Percentiles rank a stretch among this genome's conserved stretches.
Conservation (phyloP, 2,113 vertebrate genomes). For the Pontoporia blainvillei region DNA sequence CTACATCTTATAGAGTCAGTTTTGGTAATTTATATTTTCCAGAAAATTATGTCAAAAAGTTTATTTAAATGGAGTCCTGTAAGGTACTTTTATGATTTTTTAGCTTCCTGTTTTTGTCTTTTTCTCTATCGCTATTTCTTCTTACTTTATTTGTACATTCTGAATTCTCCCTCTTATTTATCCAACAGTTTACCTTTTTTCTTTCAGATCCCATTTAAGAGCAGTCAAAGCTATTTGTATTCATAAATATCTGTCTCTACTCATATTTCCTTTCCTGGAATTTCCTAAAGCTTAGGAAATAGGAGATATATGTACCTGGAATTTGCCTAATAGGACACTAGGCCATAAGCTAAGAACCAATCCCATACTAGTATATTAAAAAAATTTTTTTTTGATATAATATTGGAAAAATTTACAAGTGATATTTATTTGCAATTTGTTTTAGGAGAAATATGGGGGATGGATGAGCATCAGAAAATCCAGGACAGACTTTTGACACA, state of each 20-base stretch:
- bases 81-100: neutral
- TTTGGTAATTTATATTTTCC: constrained; percentile 38
- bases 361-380: neutral
- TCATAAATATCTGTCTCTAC: neutral
- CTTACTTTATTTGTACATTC: neutral
- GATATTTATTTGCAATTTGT: constrained; percentile 51
- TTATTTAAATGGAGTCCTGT: neutral
- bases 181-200: neutral
- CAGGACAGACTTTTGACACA: constrained; percentile 52
- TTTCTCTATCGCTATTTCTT: neutral
- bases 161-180: neutral
- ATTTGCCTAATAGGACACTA: neutral
- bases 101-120: neutral
- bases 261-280: constrained; percentile 12
- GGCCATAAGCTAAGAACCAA: neutral
- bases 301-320: neutral
- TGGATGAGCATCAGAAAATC: constrained; percentile 47
- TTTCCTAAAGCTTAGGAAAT: neutral
- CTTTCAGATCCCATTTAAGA: constrained; percentile 1
- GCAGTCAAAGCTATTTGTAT: neutral
- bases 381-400: neutral
- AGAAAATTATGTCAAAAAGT: neutral
- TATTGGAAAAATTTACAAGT: constrained; percentile 23
- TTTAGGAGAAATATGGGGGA: constrained; percentile 58
- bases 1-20: neutral